Percentiles rank a stretch among this genome's conserved stretches.
Conservation (phyloP, 2,888 invertebrate species). For the Chrysomela aeneicollis region DNA sequence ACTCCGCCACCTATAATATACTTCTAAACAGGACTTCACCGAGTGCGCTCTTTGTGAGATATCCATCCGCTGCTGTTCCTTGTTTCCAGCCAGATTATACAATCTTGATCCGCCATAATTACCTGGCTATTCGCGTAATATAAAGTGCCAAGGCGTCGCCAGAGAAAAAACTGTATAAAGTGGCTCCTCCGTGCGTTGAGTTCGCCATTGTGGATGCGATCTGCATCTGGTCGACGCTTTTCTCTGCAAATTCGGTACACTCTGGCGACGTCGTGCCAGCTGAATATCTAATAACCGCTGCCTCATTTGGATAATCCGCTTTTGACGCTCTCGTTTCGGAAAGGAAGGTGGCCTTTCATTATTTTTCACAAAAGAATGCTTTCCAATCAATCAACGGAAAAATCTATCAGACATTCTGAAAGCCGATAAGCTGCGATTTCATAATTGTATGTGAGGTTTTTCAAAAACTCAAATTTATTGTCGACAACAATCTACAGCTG, state of each 20-base stretch:
- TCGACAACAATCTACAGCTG: no score
- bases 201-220: conserved; percentile 38
- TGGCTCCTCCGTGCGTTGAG: background rate
- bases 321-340: background rate
- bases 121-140: conserved; percentile 32
- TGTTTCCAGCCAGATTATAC: conserved; percentile 19
- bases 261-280: background rate
- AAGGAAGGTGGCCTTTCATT: background rate
- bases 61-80: background rate
- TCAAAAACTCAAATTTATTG: no score
- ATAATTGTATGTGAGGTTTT: no score
- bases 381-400: no score
- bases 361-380: background rate
- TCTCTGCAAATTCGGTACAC: conserved; percentile 37
- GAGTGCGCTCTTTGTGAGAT: no score
- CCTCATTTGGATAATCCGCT: background rate
- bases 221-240: conserved; percentile 47
- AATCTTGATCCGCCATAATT: conserved; percentile 29
- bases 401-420: no score
- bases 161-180: conserved; percentile 19
- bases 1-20: no score
- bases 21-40: no score
- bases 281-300: conserved; percentile 9
- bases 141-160: conserved; percentile 22
- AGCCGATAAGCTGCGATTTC: no score